A percentile compares a stretch with the other conserved stretches of the same genome.
Conservation (phyloP, 2,797 vertebrate species). For the Gambusia yucatana region DNA sequence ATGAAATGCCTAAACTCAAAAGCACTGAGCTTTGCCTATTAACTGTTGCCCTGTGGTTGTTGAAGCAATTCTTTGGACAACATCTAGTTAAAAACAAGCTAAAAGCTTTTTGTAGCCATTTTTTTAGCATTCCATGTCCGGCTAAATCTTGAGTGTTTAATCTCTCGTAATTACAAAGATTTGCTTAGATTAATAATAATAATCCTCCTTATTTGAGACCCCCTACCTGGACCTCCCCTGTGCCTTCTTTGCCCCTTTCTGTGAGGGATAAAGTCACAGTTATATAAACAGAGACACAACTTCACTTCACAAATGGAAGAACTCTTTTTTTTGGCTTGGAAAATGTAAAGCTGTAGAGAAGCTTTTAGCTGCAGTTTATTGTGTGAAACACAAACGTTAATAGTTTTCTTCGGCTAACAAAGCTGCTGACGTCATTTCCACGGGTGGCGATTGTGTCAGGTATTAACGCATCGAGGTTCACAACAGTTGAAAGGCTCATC, state of each 20-base stretch:
- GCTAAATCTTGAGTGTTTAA: slow-evolving; percentile 81
- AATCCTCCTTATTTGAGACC: slow-evolving; percentile 78
- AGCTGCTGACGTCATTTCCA: slow-evolving; percentile 69
- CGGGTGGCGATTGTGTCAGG: slow-evolving; percentile 53
- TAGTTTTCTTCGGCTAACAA: slow-evolving; percentile 21
- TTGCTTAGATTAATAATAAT: slow-evolving; percentile 83
- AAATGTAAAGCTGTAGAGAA: slow-evolving; percentile 25
- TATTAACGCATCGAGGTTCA: slow-evolving; percentile 68
- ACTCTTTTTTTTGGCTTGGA: slow-evolving; percentile 43
- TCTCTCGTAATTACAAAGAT: slow-evolving; percentile 84
- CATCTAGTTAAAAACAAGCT: slow-evolving; percentile 41
- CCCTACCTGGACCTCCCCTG: slow-evolving; percentile 77
- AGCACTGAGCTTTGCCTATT: slow-evolving; percentile 33
- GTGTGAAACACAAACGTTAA: slow-evolving; percentile 2
- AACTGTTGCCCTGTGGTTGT: slow-evolving; percentile 60
- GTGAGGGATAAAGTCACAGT: slow-evolving; percentile 72
- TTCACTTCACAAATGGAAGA: slow-evolving; percentile 42
- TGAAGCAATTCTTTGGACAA: slow-evolving; percentile 40
- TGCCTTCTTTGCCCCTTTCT: slow-evolving; percentile 74
- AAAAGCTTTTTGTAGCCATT: slow-evolving; percentile 68
- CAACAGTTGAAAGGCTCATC: slow-evolving; percentile 77
- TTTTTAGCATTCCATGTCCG: slow-evolving; percentile 62
- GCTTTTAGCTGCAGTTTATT: slow-evolving; percentile 11
- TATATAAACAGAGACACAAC: slow-evolving; percentile 73
- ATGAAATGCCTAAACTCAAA: slow-evolving; percentile 8